Evolutionary conservation across 2,888 invertebrate genomes (phyloP), one percentile per base, ranked within the genome.

Genomic region (Teleiodes luculella): DNA sequence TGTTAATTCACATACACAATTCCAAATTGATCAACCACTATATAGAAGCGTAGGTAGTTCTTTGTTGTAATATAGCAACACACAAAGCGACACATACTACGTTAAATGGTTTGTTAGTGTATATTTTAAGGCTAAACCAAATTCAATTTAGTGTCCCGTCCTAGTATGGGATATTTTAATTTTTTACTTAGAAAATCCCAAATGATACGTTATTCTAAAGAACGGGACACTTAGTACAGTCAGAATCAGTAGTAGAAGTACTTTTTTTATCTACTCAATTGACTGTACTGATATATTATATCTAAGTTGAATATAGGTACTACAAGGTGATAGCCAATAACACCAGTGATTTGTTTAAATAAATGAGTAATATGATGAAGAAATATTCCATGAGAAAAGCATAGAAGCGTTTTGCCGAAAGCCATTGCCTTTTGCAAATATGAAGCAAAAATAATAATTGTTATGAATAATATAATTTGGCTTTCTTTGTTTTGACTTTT

Each of bases 81-180:
- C 82, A 76, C 78, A 83, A 87, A 88, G 86, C 88, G 68, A 73
- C 60, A 72, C 61, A 65, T 65, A 66, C 60, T 66, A 72, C 66
- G 63, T 65, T 74, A 51, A 11, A 87, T 89, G 89, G 88, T 67
- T 87, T 88, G 88, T 89, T 89, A 88, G 88, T 89, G 87, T 88
- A 86, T 83, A 81, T 83, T 83, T 74, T 78, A 61, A 67, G 68
- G 56, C 67, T 76, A 74, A 77, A 69, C 59, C 18, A 63, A 13
- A 13, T 47, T 11, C 6, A 31, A 11, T 11, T 18, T 28, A 49
- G 37, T 49, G 37, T 49, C 28, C 49, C 49, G 49, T 37, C 16
- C 20, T 16, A 16, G 20, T 11, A 46, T 30, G 24, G 8, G 8
- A 24, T 10, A n/a, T 41, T 18, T 10, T 18, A 10, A 35, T n/a